Base-by-base conservation (phyloP, 2,888 invertebrate genomes). In the Acleris emargana region DNA sequence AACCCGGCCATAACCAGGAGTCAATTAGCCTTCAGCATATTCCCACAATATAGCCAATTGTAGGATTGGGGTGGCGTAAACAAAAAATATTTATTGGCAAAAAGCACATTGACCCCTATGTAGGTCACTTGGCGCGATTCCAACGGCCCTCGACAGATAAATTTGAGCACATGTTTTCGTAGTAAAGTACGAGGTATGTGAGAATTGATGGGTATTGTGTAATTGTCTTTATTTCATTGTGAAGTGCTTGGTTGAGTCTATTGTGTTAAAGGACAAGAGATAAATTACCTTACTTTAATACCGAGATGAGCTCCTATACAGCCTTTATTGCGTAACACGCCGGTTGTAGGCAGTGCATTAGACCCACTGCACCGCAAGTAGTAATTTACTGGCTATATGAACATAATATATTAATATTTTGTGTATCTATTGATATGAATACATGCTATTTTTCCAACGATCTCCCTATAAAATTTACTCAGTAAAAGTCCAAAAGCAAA, bases 71-170 rank as follows among this genome's bases (percentile, higher is more conserved):
- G 68, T 71, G 72, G 71, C 70, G 78, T 81, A 79, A 81, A 83
- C 78, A 80, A 83, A 82, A 82, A 80, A 76, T 78, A 79, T 78
- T 80, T 82, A 79, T 82, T 77, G 73, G 71, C 68, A 57, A 68
- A 67, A 66, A 68, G 81, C 74, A 58, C 76, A 68, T 73, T 74
- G 76, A 80, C 79, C 82, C 71, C 59, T 43, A 79, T 75, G 68
- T 79, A 71, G 81, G 82, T 79, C 82, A 73, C 72, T 62, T 77
- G 81, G 81, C 80, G 52, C 47, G n/a, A 18, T 64, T 80, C 80
- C 80, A 81, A 73, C 66, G 54, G 47, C 58, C 53, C 68, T 60
- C 69, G 60, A 73, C 73, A 75, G 74, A 79, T 76, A 79, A 79
- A 81, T 80, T 78, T 72, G 78, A 73, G 71, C 72, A 72, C 68